Conservation (phyloP, 2,113 vertebrate genomes). For the Pandion haliaetus region DNA sequence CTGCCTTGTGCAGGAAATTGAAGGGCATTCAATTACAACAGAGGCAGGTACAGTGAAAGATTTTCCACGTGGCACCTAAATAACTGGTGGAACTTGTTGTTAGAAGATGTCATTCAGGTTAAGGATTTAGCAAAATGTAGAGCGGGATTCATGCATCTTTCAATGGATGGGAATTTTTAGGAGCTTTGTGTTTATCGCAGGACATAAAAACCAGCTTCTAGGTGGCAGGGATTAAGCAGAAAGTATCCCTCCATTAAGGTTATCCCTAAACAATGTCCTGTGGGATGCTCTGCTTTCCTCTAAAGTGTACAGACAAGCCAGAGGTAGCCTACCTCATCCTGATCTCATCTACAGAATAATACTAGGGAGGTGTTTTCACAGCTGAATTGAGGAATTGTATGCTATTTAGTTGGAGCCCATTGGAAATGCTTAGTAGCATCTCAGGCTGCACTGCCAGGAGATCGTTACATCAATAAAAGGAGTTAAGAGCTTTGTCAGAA, state of each 20-base stretch:
- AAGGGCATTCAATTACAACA: not conserved
- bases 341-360: not conserved
- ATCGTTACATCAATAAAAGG: conserved; percentile 21
- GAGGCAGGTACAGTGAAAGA: not conserved
- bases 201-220: not conserved
- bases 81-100: not conserved
- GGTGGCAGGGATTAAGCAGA: not conserved
- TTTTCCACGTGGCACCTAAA: not conserved
- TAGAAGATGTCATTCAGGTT: not conserved
- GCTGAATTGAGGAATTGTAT: not conserved
- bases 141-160: not conserved
- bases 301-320: not conserved
- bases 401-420: not conserved
- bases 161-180: not conserved
- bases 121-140: not conserved
- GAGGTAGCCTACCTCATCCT: not conserved
- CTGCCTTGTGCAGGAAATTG: not conserved
- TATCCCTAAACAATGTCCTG: not conserved
- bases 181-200: not conserved
- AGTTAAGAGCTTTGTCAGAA: conserved; percentile 30
- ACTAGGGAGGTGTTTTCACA: not conserved
- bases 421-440: not conserved
- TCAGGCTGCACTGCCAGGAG: not conserved
- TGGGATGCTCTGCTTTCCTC: not conserved
- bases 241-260: not conserved